A percentile compares a stretch with the other conserved stretches of the same genome.
phyloP scores from a whole-genome alignment of 2,113 vertebrate species.

The Poeciliopsis prolifica region DNA sequence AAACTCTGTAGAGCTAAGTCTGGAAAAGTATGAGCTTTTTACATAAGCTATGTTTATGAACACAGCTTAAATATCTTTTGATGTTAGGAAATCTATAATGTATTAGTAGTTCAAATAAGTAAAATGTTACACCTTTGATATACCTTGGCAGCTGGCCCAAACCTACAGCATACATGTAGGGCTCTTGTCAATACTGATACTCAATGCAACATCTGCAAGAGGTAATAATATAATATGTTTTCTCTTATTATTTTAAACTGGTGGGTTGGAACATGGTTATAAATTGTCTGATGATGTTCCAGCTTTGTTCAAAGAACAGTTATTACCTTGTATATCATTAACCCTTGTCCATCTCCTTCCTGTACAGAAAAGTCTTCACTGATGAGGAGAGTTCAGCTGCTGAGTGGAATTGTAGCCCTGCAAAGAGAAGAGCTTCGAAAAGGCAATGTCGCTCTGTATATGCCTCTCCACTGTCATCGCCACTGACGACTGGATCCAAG shows the following conservation, averaged over 20 bases:
- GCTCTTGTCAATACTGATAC: not conserved
- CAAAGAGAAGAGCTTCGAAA: conserved; percentile 10
- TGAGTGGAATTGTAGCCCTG: conserved; percentile 18
- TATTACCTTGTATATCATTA: not conserved
- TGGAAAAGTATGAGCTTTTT: not conserved
- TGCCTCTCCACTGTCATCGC: not conserved
- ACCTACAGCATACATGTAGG: not conserved
- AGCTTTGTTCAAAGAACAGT: not conserved
- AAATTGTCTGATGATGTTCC: not conserved
- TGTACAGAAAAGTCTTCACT: conserved; percentile 28
- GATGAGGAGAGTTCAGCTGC: conserved; percentile 39
- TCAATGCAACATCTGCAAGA: not conserved
- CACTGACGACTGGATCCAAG: conserved; percentile 22
- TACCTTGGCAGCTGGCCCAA: not conserved
- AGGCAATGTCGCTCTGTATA: conserved; percentile 16
- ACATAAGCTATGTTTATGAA: not conserved
- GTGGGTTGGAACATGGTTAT: too few species aligned
- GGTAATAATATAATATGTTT: not conserved
- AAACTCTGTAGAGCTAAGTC: not conserved
- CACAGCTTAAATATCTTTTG: too few species aligned
- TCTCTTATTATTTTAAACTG: not conserved
- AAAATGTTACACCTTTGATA: too few species aligned
- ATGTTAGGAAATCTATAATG: not conserved
- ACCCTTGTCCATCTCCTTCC: not conserved
- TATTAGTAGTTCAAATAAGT: too few species aligned